Evolutionary conservation across 1,140 invertebrate species (phyloP), one percentile per base, ranked within the genome.

Genomic region (Delia radicum): DNA sequence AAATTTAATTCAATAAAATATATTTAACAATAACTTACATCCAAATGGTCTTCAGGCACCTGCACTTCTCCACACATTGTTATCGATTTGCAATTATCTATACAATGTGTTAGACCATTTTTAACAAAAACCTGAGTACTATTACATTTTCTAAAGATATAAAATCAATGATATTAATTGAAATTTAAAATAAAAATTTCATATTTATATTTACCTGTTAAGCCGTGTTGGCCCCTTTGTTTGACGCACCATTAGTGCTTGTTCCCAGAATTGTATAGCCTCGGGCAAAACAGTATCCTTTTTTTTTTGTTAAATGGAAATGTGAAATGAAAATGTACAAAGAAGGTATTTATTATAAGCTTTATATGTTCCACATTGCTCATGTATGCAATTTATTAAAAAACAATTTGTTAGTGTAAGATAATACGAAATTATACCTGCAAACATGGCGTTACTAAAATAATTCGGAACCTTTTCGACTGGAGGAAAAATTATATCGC

Each of bases 51-150:
- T 80, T 95, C 92, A 0, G 97, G 97, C 8, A 99, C 96, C 78
- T 89, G 88, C 5, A 98, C 95, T 87, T 99, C 97, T 0, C 97
- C 97, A 87, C 97, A 99, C 90, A 95, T 94, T 0, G 97, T 98
- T 63, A 89, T 90, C 2, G 90, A 82, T 79, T 93, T 93, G 88
- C 97, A 99, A 0, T 91, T 88, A 77, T 94, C 92, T 79, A 95
- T 95, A 84, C 97, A 99, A 84, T 96, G 95, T 4, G 94, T 94
- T 78, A 92, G 89, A 13, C 92, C 92, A 79, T 94, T 91, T 79
- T 94, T 92, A 42, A 94, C 93, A 85, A 94, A 95, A 2, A 95
- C 92, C 87, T 95, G 93, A 15, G 92, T 91, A 71, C 93, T 93
- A 74, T 92, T 91, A 80, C 94, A 94, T 89, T 94, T 94, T 79